Evolutionary conservation across 2,888 invertebrate species (phyloP).

Genomic region (Craniophora ligustri): DNA sequence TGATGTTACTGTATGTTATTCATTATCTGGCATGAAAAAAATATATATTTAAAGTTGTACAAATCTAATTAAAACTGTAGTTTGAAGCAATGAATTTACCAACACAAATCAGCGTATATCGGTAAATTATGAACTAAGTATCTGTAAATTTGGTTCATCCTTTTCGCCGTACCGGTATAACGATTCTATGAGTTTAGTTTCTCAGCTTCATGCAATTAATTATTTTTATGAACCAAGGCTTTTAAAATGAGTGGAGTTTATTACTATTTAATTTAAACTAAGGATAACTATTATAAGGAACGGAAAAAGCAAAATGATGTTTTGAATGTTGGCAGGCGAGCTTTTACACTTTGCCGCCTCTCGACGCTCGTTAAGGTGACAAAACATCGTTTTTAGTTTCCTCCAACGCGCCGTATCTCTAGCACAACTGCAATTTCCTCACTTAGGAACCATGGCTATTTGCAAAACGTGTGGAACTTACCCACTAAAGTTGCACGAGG

Average conservation of each 20-base stretch:
- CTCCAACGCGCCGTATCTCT: slow-evolving; percentile 66
- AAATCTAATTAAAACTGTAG: too few relatives aligned
- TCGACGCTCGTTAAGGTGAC: slow-evolving; percentile 68
- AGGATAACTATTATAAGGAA: slow-evolving; percentile 40
- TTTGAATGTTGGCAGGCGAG: slow-evolving; percentile 60
- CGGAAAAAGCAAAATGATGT: slow-evolving; percentile 63
- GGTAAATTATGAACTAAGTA: too few relatives aligned
- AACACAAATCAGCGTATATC: too few relatives aligned
- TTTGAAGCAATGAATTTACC: too few relatives aligned
- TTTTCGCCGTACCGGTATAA: too few relatives aligned
- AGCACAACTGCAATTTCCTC: slow-evolving; percentile 66
- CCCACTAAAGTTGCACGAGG: slow-evolving; percentile 58
- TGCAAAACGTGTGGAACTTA: slow-evolving; percentile 64
- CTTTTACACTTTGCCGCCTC: slow-evolving; percentile 62
- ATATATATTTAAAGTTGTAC: too few relatives aligned
- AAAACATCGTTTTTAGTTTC: slow-evolving; percentile 69
- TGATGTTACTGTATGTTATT: too few relatives aligned
- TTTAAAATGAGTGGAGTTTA: neutral
- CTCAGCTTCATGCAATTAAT: too few relatives aligned
- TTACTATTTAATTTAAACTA: slow-evolving; percentile 20
- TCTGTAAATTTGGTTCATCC: too few relatives aligned
- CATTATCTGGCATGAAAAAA: too few relatives aligned
- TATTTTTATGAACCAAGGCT: neutral
- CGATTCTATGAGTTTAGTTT: too few relatives aligned
- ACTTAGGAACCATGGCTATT: slow-evolving; percentile 57